Evolutionary conservation across 2,888 invertebrate genomes (phyloP), one percentile per base, ranked within the genome.

Genomic region (Pardosa pseudoannulata): DNA sequence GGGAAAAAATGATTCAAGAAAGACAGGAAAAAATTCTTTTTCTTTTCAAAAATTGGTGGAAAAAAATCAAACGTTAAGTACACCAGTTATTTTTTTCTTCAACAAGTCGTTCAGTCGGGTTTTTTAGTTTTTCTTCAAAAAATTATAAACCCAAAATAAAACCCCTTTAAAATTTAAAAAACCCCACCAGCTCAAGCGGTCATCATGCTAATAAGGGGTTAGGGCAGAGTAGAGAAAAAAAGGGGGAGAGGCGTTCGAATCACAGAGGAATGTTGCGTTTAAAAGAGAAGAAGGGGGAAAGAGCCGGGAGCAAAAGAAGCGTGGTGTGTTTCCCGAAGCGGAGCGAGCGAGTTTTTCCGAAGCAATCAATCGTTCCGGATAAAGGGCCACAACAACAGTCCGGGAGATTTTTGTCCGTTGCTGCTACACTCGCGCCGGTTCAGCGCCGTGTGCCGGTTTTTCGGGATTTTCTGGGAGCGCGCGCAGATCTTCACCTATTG

Each of bases 401-500:
- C 82, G 76, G 76, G 82, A 83, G 64, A 36, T 65, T 65, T 56
- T 74, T 36, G 64, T 56, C 62, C 75, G n/a, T n/a, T n/a, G 71
- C 46, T 83, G 71, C 82, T 76, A 70, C 75, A 67, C 80, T 73
- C 80, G 73, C 75, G 74, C 82, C 76, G 68, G 82, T 71, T 65
- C 71, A 76, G 82, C 71, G 83, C 83, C 41, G 78, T 83, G 70
- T 67, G 71, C 46, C 78, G 65, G 41, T 27, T 79, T 78, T 71
- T 50, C 46, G 70, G 28, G 39, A 29, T 16, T 13, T 31, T 29
- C 36, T 32, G 19, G 62, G 64, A 71, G 83, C 83, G 78, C 79
- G 83, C 83, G 83, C 83, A 85, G 62, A 73, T 78, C 73, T 29
- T 31, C 23, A 72, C 27, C 71, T 67, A 85, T 85, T 85, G 83